phyloP scores from a whole-genome alignment of 2,888 invertebrate species.

The Nematopogon swammerdamellus region DNA sequence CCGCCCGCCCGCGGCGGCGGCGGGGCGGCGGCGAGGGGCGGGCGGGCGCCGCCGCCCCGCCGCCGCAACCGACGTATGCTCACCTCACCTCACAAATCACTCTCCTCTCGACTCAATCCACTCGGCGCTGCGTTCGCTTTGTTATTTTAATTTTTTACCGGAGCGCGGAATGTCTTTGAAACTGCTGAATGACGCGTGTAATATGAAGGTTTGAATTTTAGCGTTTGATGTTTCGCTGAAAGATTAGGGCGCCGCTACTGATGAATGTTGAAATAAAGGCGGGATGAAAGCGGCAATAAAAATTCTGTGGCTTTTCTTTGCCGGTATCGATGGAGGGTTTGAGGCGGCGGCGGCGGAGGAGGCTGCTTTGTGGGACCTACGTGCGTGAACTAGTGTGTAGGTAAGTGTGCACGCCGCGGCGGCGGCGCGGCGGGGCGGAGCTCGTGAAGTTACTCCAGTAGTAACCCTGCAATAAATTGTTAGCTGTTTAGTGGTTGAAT shows the following conservation, averaged over 20 bases:
- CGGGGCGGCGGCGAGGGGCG: too few relatives aligned
- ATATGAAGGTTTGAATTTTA: constrained; percentile 45
- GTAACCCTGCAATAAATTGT: too few relatives aligned
- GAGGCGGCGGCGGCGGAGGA: too few relatives aligned
- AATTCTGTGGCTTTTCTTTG: constrained; percentile 8
- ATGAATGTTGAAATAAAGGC: constrained; percentile 33
- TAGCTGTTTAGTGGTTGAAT: too few relatives aligned
- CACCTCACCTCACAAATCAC: constrained; percentile 1
- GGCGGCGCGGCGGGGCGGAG: too few relatives aligned
- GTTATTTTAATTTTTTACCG: constrained; percentile 53
- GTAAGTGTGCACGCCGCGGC: too few relatives aligned
- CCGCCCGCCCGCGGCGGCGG: constrained; percentile 21
- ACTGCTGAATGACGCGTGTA: constrained; percentile 52
- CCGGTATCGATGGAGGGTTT: neutral
- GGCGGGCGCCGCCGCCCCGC: constrained; percentile 9
- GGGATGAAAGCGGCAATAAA: constrained; percentile 8
- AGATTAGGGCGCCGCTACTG: constrained; percentile 42
- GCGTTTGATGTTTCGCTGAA: constrained; percentile 41
- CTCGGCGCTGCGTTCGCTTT: constrained; percentile 25
- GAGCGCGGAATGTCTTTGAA: constrained; percentile 48
- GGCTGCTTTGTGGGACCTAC: too few relatives aligned
- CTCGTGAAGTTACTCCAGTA: too few relatives aligned
- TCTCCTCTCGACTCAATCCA: constrained; percentile 22
- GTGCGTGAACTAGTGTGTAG: too few relatives aligned
- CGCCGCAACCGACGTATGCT: constrained; percentile 2